Conservation (phyloP, 2,888 invertebrate genomes). For the Flexamia atlantica region DNA sequence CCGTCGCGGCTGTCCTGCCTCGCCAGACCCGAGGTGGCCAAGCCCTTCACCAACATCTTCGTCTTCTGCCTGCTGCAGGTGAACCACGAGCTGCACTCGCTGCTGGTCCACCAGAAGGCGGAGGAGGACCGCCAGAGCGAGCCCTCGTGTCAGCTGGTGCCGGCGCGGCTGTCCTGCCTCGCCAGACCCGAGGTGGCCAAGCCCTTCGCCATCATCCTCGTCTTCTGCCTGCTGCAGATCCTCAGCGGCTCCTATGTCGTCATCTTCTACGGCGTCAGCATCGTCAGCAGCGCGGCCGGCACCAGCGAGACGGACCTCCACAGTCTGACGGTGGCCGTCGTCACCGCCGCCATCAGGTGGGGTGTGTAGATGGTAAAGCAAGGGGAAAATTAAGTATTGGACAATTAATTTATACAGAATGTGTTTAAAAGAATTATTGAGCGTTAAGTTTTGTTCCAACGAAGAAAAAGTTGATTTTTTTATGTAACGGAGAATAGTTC, state of each 20-base stretch:
- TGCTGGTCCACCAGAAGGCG: constrained; percentile 51
- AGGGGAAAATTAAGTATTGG: too few species aligned
- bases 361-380: too few species aligned
- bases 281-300: constrained; percentile 75
- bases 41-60: constrained; percentile 85
- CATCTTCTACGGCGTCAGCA: constrained; percentile 88
- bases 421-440: too few species aligned
- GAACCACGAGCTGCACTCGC: constrained; percentile 78
- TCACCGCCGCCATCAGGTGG: constrained; percentile 80
- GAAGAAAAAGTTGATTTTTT: too few species aligned
- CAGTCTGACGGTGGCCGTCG: constrained; percentile 81
- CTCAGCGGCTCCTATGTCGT: constrained; percentile 87
- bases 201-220: constrained; percentile 84
- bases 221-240: constrained; percentile 85
- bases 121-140: constrained; percentile 73
- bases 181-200: constrained; percentile 81
- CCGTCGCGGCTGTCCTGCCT: constrained; percentile 56
- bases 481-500: too few species aligned
- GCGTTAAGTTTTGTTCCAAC: too few species aligned
- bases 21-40: constrained; percentile 80
- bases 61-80: constrained; percentile 85
- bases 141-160: constrained; percentile 73
- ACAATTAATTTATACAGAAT: too few species aligned
- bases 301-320: constrained; percentile 71
- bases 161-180: constrained; percentile 40